phyloP scores from a whole-genome alignment of 2,888 invertebrate genomes.

The Ophonus ardosiacus region DNA sequence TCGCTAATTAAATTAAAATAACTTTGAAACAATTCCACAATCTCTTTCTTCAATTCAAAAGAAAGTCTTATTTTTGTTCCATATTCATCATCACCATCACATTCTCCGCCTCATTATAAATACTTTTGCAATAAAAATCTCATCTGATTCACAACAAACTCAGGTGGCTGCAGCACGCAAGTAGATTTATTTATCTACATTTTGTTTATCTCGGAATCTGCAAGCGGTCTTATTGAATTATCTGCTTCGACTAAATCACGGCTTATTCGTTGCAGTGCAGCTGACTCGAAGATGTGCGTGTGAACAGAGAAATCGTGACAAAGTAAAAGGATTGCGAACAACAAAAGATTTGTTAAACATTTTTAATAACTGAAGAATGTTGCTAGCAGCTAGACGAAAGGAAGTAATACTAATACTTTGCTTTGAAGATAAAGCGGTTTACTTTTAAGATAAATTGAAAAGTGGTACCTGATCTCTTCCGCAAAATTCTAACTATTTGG shows the following conservation, averaged over 20 bases:
- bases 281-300: slow-evolving; percentile 32
- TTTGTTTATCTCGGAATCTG: slow-evolving; percentile 30
- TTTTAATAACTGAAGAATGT: background rate
- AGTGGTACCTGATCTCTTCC: no score
- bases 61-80: background rate
- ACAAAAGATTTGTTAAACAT: slow-evolving; percentile 9
- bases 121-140: background rate
- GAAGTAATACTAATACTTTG: background rate
- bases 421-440: no score
- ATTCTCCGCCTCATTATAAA: background rate
- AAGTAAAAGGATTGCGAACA: background rate
- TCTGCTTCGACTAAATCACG: slow-evolving; percentile 44
- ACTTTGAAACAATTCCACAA: background rate
- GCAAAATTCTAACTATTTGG: no score
- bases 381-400: background rate
- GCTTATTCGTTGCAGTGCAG: slow-evolving; percentile 1
- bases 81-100: background rate
- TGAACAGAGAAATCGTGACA: slow-evolving; percentile 40
- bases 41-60: background rate
- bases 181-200: slow-evolving; percentile 45
- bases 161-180: slow-evolving; percentile 17
- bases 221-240: slow-evolving; percentile 58
- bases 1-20: background rate
- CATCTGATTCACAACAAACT: background rate
- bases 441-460: no score